These are phyloP conservation scores for Chloropsis hardwickii DNA, from an alignment of 2,113 vertebrate species.

Conservation along the genomic window DNA sequence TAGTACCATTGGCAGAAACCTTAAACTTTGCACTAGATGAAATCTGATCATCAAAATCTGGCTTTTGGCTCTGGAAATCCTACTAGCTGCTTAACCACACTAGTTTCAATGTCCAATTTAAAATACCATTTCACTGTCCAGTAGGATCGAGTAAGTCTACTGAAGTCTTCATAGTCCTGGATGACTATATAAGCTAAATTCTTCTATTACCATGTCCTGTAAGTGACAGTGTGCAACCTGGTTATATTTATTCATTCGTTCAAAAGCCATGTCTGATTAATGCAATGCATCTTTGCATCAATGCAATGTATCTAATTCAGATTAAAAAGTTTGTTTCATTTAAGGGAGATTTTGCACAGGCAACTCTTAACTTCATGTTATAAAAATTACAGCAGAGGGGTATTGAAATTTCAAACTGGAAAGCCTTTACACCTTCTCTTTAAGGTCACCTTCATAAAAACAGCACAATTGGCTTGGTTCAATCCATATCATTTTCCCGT, in stretches of 20 bases:
- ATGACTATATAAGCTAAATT: neutral
- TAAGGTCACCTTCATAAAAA: slow-evolving; percentile 37
- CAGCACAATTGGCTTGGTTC: neutral
- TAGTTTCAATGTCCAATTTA: neutral
- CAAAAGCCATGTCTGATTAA: neutral
- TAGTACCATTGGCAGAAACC: neutral
- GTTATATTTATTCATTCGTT: neutral
- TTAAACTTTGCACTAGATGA: neutral
- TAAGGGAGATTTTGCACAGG: neutral
- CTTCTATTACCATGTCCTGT: neutral
- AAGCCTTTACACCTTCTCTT: neutral
- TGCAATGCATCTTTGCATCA: neutral
- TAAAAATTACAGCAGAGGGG: neutral
- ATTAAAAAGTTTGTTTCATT: neutral
- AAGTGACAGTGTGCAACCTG: neutral
- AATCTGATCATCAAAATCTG: neutral
- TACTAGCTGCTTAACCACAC: neutral
- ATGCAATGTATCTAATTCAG: neutral
- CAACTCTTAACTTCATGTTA: neutral
- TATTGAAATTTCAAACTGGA: neutral
- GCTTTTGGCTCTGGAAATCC: neutral
- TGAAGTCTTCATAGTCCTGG: neutral
- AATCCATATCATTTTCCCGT: neutral
- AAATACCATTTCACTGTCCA: neutral
- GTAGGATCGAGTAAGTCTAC: neutral